Evolutionary conservation across 1,140 invertebrate species (phyloP), one percentile per base, ranked within the genome.

Genomic region (Rhagoletis pomonella): DNA sequence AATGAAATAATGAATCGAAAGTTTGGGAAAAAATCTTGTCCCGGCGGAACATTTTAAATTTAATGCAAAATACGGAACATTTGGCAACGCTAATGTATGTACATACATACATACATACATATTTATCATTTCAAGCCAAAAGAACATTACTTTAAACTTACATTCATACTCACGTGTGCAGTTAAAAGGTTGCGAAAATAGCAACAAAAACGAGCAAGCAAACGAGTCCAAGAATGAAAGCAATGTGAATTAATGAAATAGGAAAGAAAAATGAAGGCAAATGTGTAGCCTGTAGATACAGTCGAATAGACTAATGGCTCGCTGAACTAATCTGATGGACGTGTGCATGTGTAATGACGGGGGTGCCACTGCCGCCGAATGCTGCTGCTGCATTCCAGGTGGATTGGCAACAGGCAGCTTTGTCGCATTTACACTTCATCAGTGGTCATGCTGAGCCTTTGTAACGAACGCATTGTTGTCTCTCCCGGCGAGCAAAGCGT

Each of bases 161-260:
- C 19, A 39, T 59, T 62, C 19, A 39, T 29, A 86, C 14, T 6
- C 85, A 86, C 85, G 19, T 44, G 17, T 86, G 17, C 17, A 19
- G 50, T 81, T 7, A 39, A 81, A 55, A 65, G 29, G 85, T 62
- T 50, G 39, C 62, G 17, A 62, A 60, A 86, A 64, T 58, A 86
- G 58, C 58, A 86, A 62, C 58, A 86, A 81, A 55, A 55, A n/a
- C 17, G 47, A 86, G 19, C 29, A 42, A 86, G 47, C 17, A 65
- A 86, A 55, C 29, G n/a, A 86, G 47, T 62, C 85, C 58, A 60
- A 62, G 85, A 86, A 62, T 65, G 62, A 86, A 62, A 86, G 47
- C 58, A 62, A 65, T 86, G 44, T 4, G n/a, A 86, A 64, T 65
- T 62, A 65, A 65, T 86, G 85, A 86, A 64, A 60, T 44, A 44